Conservation (phyloP, 2,113 vertebrate genomes). For the Bubo scandiacus region DNA sequence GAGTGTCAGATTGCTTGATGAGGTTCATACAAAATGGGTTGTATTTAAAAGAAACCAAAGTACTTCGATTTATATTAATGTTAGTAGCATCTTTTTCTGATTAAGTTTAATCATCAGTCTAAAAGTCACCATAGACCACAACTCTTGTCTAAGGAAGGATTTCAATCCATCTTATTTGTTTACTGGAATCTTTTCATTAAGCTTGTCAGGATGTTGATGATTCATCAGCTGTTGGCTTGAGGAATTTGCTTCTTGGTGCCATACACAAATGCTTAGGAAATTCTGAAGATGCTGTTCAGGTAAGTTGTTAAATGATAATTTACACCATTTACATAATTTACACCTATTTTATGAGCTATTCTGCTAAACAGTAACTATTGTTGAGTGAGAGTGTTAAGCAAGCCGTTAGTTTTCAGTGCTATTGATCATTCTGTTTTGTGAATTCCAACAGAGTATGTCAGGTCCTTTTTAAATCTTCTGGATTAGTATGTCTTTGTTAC, state of each 20-base stretch:
- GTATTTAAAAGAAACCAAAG: neutral
- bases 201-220: constrained; percentile 93
- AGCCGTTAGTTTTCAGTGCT: neutral
- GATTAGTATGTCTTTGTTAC: neutral
- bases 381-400: neutral
- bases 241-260: constrained; percentile 93
- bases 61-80: neutral
- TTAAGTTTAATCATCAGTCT: neutral
- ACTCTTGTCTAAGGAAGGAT: neutral
- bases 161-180: neutral
- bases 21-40: neutral
- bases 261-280: constrained; percentile 98
- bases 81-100: neutral
- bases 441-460: neutral
- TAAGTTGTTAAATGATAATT: constrained; percentile 39
- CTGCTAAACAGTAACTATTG: neutral
- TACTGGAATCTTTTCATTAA: constrained; percentile 57
- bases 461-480: neutral
- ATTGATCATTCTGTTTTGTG: neutral
- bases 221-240: constrained; percentile 82
- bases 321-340: neutral
- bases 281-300: constrained; percentile 90
- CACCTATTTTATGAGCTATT: neutral
- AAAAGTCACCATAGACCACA: neutral
- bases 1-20: neutral